phyloP scores from a whole-genome alignment of 2,113 vertebrate genomes.

The Rallus limicola region DNA sequence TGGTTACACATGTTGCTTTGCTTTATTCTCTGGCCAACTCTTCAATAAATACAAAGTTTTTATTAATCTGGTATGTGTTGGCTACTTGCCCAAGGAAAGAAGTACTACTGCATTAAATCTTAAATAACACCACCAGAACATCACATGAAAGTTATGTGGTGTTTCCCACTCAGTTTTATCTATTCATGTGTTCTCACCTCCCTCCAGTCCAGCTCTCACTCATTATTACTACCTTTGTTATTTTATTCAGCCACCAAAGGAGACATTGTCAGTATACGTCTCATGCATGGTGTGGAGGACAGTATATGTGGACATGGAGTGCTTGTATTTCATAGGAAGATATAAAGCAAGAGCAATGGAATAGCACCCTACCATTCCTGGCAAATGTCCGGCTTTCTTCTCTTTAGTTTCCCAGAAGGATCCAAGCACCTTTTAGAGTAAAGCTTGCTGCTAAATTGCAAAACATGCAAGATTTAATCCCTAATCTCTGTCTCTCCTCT shows the following conservation, averaged over 20 bases:
- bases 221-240: not conserved
- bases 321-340: not conserved
- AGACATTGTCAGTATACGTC: not conserved
- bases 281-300: accelerated
- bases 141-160: accelerated
- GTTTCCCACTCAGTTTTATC: not conserved
- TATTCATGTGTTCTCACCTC: not conserved
- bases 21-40: not conserved
- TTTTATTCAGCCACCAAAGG: not conserved
- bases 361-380: not conserved
- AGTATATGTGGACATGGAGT: not conserved
- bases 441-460: not conserved
- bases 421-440: not conserved
- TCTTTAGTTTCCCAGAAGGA: not conserved
- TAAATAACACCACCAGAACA: not conserved
- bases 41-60: not conserved
- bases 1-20: not conserved
- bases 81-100: not conserved
- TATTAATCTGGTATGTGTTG: not conserved
- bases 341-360: not conserved
- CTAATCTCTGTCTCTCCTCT: not conserved
- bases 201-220: not conserved
- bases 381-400: not conserved
- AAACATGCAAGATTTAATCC: not conserved
- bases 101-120: not conserved